phyloP scores from a whole-genome alignment of 2,888 invertebrate species.

The Heteromurus nitidus region DNA sequence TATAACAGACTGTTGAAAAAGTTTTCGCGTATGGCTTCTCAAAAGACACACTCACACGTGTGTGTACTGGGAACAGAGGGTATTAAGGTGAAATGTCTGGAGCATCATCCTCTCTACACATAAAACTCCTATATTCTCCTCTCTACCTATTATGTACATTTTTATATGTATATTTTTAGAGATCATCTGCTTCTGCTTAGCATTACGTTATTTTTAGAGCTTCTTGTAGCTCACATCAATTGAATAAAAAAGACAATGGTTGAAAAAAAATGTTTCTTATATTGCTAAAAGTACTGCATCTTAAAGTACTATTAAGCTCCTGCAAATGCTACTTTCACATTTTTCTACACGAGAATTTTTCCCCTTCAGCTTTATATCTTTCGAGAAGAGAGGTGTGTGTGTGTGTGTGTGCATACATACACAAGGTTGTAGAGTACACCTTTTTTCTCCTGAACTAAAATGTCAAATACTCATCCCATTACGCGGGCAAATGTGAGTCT shows the following conservation, averaged over 20 bases:
- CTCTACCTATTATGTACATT: neutral
- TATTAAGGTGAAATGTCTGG: neutral
- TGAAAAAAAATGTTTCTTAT: constrained; percentile 17
- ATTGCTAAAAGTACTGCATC: neutral
- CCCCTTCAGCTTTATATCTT: neutral
- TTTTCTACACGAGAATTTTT: neutral
- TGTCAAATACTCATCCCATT: constrained; percentile 48
- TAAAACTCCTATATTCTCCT: neutral
- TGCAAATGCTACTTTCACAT: constrained; percentile 15
- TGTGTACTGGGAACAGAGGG: too few relatives aligned
- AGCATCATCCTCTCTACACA: neutral
- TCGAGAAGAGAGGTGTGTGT: too few relatives aligned
- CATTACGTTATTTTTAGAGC: constrained; percentile 6
- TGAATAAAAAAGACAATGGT: constrained; percentile 51
- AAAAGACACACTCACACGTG: too few relatives aligned
- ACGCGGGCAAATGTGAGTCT: constrained; percentile 43
- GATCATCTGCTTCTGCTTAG: neutral
- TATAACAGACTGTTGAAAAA: neutral
- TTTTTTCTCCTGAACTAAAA: constrained; percentile 16
- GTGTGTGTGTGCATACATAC: too few relatives aligned
- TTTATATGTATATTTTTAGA: neutral
- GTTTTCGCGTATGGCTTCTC: too few relatives aligned
- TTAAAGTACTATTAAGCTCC: constrained; percentile 23
- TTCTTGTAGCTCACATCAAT: constrained; percentile 31
- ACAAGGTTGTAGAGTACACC: constrained; percentile 9